Conservation (phyloP, 2,797 vertebrate species). For the Sebastes aleutianus region DNA sequence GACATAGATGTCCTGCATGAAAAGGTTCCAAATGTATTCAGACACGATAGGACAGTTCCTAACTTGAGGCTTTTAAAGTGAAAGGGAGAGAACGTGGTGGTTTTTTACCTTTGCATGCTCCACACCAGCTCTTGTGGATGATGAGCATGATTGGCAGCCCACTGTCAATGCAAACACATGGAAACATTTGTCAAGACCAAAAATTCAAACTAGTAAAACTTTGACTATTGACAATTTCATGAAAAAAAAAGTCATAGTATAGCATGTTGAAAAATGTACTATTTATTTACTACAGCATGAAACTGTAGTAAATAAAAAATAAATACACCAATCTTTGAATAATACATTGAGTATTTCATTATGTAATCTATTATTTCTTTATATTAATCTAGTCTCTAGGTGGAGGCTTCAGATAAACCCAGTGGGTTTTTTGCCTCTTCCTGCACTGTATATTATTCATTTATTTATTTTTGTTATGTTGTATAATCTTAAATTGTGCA, state of each 20-base stretch:
- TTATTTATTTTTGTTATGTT: too few species aligned
- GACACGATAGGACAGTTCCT: neutral
- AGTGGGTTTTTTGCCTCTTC: too few species aligned
- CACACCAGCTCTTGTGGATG: slow-evolving; percentile 98
- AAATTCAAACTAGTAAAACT: neutral
- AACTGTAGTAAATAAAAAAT: neutral
- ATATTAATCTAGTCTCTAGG: too few species aligned
- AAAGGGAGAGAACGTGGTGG: neutral
- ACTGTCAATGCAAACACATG: slow-evolving; percentile 74
- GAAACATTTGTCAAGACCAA: neutral
- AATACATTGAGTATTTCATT: neutral
- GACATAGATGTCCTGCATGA: neutral
- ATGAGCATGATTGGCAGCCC: slow-evolving; percentile 96
- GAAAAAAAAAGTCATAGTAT: too few species aligned
- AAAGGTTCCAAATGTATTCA: neutral
- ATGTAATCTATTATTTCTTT: too few species aligned
- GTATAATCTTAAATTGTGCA: too few species aligned
- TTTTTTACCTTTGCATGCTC: slow-evolving; percentile 95
- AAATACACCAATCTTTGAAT: neutral
- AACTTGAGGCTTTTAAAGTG: neutral
- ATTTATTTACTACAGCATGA: neutral
- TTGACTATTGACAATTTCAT: neutral
- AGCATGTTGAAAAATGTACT: too few species aligned
- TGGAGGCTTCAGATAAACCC: too few species aligned
- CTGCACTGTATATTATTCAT: too few species aligned